Conservation (phyloP, 1,140 invertebrate species). For the Centruroides vittatus region DNA sequence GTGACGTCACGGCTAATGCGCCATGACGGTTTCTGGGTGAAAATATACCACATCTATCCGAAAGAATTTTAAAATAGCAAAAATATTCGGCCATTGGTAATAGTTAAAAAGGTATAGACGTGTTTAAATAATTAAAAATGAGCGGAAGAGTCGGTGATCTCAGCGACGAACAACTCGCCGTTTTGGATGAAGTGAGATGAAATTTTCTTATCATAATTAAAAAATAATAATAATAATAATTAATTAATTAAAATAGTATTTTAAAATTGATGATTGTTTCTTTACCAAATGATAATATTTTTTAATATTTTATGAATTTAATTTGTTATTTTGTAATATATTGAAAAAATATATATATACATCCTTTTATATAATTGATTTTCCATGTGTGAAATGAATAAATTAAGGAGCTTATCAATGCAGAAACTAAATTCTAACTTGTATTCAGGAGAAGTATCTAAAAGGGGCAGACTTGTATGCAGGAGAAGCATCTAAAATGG, state of each 20-base stretch:
- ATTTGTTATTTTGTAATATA: neutral
- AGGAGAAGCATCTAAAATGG: no score
- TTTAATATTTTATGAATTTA: neutral
- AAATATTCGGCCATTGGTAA: neutral
- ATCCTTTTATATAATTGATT: no score
- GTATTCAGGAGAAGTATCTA: no score
- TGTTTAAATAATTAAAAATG: conserved; percentile 1
- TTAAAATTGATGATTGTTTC: no score
- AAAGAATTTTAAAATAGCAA: neutral
- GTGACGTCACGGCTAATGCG: neutral
- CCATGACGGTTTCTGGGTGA: conserved; percentile 2
- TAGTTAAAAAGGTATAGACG: neutral
- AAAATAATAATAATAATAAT: no score
- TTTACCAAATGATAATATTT: no score
- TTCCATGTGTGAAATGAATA: no score
- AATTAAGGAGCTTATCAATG: no score
- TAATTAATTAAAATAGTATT: neutral
- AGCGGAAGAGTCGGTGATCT: conserved; percentile 10
- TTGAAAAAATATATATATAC: neutral
- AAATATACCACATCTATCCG: neutral
- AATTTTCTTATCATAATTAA: neutral
- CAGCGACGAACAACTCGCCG: conserved; percentile 12
- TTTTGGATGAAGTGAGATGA: conserved; percentile 9
- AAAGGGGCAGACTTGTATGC: no score
- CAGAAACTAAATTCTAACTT: no score